phyloP scores from a whole-genome alignment of 92 coral and sea anemone genomes.

The Palythoa grandiflora region DNA sequence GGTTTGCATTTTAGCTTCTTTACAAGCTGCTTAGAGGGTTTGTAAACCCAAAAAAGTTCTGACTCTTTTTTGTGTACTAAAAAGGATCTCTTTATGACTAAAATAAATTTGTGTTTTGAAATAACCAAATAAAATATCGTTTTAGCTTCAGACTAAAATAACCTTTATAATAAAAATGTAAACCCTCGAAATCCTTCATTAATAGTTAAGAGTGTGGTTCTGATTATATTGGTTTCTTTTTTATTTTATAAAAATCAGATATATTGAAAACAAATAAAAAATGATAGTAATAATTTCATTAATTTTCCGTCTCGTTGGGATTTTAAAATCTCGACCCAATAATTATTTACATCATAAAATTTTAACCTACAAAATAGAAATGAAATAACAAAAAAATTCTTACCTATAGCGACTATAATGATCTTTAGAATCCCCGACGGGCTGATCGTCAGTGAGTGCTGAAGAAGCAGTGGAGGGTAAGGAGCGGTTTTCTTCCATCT shows the following conservation, averaged over 20 bases:
- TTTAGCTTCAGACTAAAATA: background rate
- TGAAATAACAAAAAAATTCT: background rate
- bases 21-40: background rate
- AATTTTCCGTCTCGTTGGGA: background rate
- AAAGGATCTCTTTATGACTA: background rate
- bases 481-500: background rate
- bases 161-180: background rate
- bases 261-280: too few relatives aligned
- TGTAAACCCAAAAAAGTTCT: background rate
- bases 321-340: background rate
- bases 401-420: background rate
- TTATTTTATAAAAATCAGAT: too few relatives aligned
- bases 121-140: background rate
- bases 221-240: too few relatives aligned
- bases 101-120: background rate
- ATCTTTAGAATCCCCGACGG: background rate
- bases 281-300: too few relatives aligned
- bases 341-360: too few relatives aligned
- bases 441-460: background rate
- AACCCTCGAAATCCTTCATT: background rate
- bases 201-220: too few relatives aligned
- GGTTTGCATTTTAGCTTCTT: background rate
- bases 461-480: background rate
- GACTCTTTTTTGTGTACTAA: too few relatives aligned
- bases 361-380: too few relatives aligned